phyloP scores from a whole-genome alignment of 2,888 invertebrate species.

The Lycaena phlaeas region DNA sequence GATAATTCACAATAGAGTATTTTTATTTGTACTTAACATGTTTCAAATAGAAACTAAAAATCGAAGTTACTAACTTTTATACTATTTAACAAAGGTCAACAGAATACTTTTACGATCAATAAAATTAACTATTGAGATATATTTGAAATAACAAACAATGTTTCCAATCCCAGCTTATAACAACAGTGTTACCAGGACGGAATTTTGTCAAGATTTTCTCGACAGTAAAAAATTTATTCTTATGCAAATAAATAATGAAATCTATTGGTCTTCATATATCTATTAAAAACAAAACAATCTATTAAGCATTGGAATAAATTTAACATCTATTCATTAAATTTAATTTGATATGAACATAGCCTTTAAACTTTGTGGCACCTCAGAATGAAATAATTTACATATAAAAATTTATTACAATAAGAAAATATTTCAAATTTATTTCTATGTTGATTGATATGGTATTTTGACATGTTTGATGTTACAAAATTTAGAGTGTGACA shows the following conservation, averaged over 20 bases:
- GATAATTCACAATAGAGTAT: conserved; percentile 5
- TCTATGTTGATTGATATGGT: conserved; percentile 8
- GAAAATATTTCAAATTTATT: conserved; percentile 6
- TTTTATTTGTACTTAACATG: conserved; percentile 11
- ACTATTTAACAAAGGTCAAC: conserved; percentile 2
- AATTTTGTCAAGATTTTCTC: not conserved
- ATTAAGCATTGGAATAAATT: not conserved
- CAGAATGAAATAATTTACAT: conserved; percentile 5
- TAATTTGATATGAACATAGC: conserved; percentile 10
- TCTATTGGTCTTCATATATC: not conserved
- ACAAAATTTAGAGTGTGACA: not conserved
- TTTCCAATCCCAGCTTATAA: conserved; percentile 2
- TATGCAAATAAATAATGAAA: not conserved
- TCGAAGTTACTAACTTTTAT: conserved; percentile 2
- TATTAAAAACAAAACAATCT: not conserved
- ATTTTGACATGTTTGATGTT: conserved; percentile 10
- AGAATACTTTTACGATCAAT: not conserved
- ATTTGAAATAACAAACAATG: not conserved
- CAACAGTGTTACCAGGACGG: conserved; percentile 8
- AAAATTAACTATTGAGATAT: not conserved
- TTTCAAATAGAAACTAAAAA: conserved; percentile 8
- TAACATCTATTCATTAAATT: not conserved
- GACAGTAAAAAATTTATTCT: not conserved
- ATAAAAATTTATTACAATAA: conserved; percentile 8
- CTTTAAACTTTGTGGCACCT: conserved; percentile 10